Conservation (phyloP, 2,888 invertebrate genomes). For the Proisotoma minuta region DNA sequence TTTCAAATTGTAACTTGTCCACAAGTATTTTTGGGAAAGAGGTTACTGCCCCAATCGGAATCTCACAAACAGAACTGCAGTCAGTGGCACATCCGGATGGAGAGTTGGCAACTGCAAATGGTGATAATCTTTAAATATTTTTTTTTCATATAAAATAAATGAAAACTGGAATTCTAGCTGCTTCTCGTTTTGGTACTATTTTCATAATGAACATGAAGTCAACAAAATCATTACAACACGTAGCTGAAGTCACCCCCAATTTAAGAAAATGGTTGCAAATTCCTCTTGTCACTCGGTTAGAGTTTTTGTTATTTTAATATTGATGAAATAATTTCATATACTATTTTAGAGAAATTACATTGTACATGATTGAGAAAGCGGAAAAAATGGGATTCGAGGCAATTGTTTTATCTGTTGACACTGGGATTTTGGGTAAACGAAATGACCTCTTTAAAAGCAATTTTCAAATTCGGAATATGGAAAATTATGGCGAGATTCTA, state of each 20-base stretch:
- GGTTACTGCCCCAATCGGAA: neutral
- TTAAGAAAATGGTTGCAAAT: neutral
- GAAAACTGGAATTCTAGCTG: neutral
- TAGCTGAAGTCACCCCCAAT: neutral
- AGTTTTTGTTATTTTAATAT: neutral
- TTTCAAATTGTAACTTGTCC: neutral
- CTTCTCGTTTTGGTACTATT: neutral
- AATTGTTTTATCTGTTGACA: slow-evolving; percentile 80
- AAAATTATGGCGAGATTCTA: neutral
- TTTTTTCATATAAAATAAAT: neutral
- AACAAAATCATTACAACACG: neutral
- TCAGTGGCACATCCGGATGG: slow-evolving; percentile 1
- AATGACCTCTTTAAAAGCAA: too few relatives aligned
- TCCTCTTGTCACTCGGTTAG: neutral
- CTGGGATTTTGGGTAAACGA: slow-evolving; percentile 77
- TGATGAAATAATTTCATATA: too few relatives aligned
- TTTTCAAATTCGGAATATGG: neutral
- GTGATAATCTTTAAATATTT: neutral
- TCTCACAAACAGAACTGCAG: neutral
- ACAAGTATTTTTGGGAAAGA: neutral
- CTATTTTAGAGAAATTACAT: neutral
- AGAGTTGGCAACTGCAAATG: neutral
- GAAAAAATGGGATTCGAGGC: slow-evolving; percentile 81
- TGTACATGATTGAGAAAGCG: slow-evolving; percentile 55
- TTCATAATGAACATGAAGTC: neutral